Evolutionary conservation across 2,797 vertebrate genomes (phyloP).

Genomic region (Staurois parvus): DNA sequence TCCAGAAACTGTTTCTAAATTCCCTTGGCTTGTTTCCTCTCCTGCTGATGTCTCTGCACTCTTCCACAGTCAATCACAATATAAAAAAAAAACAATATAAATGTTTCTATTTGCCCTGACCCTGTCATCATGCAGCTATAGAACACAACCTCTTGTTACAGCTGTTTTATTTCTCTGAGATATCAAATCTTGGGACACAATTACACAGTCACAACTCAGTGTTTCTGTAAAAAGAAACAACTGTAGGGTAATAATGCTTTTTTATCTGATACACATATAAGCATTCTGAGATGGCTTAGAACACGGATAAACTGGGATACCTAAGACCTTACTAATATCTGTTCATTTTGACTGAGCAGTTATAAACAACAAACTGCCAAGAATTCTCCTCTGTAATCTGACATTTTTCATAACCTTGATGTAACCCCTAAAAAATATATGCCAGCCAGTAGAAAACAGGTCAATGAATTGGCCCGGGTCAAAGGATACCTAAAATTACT

Average conservation of each 20-base stretch:
- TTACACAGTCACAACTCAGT: background rate
- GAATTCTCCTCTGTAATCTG: background rate
- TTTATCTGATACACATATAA: conserved; percentile 1
- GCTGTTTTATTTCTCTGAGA: background rate
- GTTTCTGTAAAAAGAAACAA: background rate
- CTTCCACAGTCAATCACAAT: background rate
- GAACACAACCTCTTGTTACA: conserved; percentile 2
- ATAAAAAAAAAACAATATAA: conserved; percentile 6
- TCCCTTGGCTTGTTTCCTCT: background rate
- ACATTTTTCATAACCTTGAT: conserved; percentile 86
- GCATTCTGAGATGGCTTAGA: background rate
- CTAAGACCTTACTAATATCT: background rate
- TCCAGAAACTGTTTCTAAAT: background rate
- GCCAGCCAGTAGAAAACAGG: conserved; percentile 65
- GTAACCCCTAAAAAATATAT: conserved; percentile 84
- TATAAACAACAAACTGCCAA: background rate
- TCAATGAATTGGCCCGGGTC: too few relatives aligned
- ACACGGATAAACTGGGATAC: background rate
- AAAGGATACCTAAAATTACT: too few relatives aligned
- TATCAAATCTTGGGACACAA: background rate
- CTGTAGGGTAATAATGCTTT: background rate
- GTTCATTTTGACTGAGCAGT: background rate
- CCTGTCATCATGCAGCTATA: background rate
- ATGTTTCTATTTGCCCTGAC: background rate
- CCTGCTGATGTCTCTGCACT: background rate